phyloP scores from a whole-genome alignment of 2,797 vertebrate genomes.

The Aeoliscus strigatus region DNA sequence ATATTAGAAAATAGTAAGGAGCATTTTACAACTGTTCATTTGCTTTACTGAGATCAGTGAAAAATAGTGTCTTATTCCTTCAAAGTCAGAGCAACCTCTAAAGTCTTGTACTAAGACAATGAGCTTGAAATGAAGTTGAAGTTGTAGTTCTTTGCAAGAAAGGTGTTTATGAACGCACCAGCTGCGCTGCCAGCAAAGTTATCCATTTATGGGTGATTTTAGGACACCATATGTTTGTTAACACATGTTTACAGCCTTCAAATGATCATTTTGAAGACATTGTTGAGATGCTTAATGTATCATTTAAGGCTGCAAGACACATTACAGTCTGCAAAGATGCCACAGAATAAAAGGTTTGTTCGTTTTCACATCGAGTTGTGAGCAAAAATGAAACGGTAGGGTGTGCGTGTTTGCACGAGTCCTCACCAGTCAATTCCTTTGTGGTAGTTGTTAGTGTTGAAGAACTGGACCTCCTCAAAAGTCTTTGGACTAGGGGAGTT shows the following conservation, averaged over 20 bases:
- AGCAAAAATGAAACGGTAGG: no score
- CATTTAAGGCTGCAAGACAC: conserved; percentile 26
- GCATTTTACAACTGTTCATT: no score
- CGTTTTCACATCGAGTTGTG: no score
- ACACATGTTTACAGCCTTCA: conserved; percentile 35
- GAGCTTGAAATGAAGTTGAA: no score
- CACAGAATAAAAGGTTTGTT: conserved; percentile 8
- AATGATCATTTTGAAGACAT: conserved; percentile 18
- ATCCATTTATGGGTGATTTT: conserved; percentile 64
- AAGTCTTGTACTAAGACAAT: no score
- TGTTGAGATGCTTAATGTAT: conserved; percentile 33
- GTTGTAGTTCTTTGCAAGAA: no score
- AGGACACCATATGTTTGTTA: conserved; percentile 53
- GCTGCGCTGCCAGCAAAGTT: conserved; percentile 57
- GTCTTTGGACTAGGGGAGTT: conserved; percentile 92
- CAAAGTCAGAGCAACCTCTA: no score
- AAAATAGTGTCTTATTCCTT: no score
- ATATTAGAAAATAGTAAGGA: no score
- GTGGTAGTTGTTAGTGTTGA: conserved; percentile 97
- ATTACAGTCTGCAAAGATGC: conserved; percentile 14
- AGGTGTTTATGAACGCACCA: conserved; percentile 44
- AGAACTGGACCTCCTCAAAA: conserved; percentile 98
- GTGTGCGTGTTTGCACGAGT: no score
- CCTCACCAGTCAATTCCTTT: conserved; percentile 96
- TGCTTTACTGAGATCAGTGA: no score